Conservation (phyloP, 2,113 vertebrate genomes). For the Peromyscus leucopus region DNA sequence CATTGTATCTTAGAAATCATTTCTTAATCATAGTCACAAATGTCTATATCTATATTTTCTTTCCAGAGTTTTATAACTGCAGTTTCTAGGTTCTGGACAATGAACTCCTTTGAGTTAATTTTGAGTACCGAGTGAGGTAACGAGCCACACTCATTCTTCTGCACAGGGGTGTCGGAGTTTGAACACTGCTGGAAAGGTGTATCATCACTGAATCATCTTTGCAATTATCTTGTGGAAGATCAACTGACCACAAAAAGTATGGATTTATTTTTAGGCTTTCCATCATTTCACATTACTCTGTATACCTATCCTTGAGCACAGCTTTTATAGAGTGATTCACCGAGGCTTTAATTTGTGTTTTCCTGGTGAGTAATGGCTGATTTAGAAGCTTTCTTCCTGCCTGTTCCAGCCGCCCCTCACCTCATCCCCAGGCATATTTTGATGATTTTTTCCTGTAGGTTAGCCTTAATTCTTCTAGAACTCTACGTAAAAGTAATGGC, state of each 20-base stretch:
- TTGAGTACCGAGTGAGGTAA: background rate
- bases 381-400: background rate
- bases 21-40: background rate
- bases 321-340: background rate
- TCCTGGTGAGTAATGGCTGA: constrained; percentile 32
- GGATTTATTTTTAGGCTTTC: background rate
- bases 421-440: background rate
- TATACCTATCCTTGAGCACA: background rate
- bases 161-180: background rate
- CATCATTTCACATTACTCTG: background rate
- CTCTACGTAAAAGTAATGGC: background rate
- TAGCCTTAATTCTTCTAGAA: background rate
- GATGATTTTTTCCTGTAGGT: background rate
- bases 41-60: background rate
- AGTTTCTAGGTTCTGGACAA: no score
- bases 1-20: background rate
- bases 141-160: background rate
- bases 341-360: constrained; percentile 34
- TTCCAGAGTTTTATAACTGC: no score
- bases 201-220: background rate
- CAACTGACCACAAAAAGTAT: background rate
- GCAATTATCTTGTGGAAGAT: background rate
- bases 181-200: background rate
- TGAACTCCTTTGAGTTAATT: background rate
- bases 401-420: background rate